Base-by-base conservation (phyloP, 2,113 vertebrate species). In the Pelobates fuscus region DNA sequence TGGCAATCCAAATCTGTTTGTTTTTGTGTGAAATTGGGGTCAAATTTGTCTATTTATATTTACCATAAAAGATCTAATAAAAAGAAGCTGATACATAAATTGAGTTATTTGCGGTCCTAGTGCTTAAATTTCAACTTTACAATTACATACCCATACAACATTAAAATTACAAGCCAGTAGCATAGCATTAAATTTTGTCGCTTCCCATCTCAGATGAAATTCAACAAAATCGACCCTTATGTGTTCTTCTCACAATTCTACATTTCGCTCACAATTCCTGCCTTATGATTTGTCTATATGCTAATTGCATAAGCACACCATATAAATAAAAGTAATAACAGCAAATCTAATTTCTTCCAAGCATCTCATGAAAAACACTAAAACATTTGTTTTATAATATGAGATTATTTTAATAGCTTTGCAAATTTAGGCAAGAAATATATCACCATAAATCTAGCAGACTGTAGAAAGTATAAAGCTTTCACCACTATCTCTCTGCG, bases 281-380 rank as follows among this genome's bases (percentile, higher is more conserved):
- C 63, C 70, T 72, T 72, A 63, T 54, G 58, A 61, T 72, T 44
- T 72, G 70, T 49, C 60, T 63, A 63, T 72, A 72, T 72, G 70
- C 59, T 72, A 72, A 72, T 72, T 72, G 59, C 70, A 72, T 72
- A 63, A 72, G 59, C 70, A 30, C 44, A 72, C 59, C 52, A 72
- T 63, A 72, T 72, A 72, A 72, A 72, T 72, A 72, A 72, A 72
- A 72, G 70, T 72, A 72, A 72, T 72, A 63, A 72, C 70, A 72
- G 70, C 49, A 72, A 72, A 72, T 72, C 70, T 62, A 63, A 63
- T 72, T 72, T 72, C 59, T 72, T 72, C 44, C 70, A 72, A 72
- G 70, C 70, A 72, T 59, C 70, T 63, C 70, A 63, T 54, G 59
- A 44, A 72, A 72, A 72, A 72, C 70, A 72, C 60, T 63, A 63